Base-by-base conservation (phyloP, 2,888 invertebrate species). In the Chrysina gloriosa region DNA sequence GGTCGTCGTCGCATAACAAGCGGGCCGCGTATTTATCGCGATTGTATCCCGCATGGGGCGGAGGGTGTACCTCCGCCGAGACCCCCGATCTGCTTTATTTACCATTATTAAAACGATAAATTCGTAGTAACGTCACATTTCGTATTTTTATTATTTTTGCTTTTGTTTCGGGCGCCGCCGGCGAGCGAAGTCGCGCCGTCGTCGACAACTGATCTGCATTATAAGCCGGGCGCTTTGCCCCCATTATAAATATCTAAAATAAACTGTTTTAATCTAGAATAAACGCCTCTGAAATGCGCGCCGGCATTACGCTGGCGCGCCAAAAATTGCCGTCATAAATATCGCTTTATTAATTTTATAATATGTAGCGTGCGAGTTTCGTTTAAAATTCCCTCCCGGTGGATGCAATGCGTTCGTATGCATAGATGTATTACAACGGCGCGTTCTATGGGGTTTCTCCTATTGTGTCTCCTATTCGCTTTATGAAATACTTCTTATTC, bases 61-160 rank as follows among this genome's bases (percentile, higher is more conserved):
- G n/a, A n/a, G n/a, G n/a, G n/a, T n/a, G n/a, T 25, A 23, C 56
- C 23, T 6, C 23, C 11, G 36, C 23, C 23, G 36, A 11, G 78
- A 75, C 70, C 64, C 73, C 76, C 79, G 79, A 80, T 81, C 82
- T 81, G 82, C 81, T 83, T 83, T 83, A 83, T 83, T 83, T 83
- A 81, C 82, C 82, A 83, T 83, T 83, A 83, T 83, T 83, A 83
- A 83, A 83, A 83, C 83, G 82, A 83, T 83, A 83, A 83, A 83
- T 83, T 82, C 81, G 78, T 78, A 74, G 77, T 79, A 78, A 80
- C 81, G 83, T 83, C 82, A 81, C 83, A 81, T 82, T 82, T 80
- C 77, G 82, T 80, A 79, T 82, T 82, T 83, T 82, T 82, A 79
- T 82, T 83, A 81, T 82, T 82, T 81, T 81, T 77, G 70, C 72